Evolutionary conservation across 2,888 invertebrate genomes (phyloP), one percentile per base, ranked within the genome.

Genomic region (Neocrepidodera transversa): DNA sequence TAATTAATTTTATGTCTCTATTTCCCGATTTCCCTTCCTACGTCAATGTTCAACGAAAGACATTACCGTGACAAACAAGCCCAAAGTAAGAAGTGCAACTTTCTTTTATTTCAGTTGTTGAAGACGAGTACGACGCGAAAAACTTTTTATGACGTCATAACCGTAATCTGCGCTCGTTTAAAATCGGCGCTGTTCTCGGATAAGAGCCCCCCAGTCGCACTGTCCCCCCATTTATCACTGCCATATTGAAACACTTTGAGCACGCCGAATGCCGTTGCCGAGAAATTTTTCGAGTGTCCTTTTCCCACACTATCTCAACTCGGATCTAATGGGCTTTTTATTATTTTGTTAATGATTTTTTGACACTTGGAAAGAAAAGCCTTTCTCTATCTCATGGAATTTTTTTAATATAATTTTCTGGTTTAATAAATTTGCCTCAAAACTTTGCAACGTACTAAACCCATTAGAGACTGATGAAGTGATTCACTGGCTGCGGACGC

Each of bases 161-260:
- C 73, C 72, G 71, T 74, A 74, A 75, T 73, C 72, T 70, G 67
- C 63, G 72, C 69, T 71, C 71, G 68, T 71, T 73, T 70, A 67
- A 71, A 71, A 68, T 71, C 69, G 65, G 58, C 56, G 60, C 56
- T 48, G 35, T 32, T 43, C 45, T 36, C 28, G 59, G 58, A 62
- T 67, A 65, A 66, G 63, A 54, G 61, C 56, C 62, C 63, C 40
- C 64, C 54, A 61, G 62, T 48, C 60, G 56, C 57, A 58, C 53
- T 58, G 63, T 40, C 64, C 64, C 64, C 55, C 56, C 60, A 62
- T 64, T 66, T 64, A 58, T 62, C 62, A 62, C 56, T 36, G 60
- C 62, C 62, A 59, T 64, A 58, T 64, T 65, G 63, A 48, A 60
- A 60, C 60, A 56, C 56, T 60, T 55, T 43, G 40, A 40, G 51